phyloP scores from a whole-genome alignment of 2,797 vertebrate species.

The Esox masquinongy region DNA sequence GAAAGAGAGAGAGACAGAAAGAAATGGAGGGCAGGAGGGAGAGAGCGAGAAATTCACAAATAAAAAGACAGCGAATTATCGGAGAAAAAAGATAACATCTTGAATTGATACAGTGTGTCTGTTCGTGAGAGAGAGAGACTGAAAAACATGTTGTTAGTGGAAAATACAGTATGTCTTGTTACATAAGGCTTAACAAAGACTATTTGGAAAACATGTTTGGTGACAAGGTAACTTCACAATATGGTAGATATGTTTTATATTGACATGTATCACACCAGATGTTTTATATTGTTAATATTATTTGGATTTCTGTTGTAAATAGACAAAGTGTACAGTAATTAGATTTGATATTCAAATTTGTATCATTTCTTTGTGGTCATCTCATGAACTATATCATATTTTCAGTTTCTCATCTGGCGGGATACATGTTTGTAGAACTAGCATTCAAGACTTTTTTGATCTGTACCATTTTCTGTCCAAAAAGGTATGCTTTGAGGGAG shows the following conservation, averaged over 20 bases:
- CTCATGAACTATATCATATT: neutral
- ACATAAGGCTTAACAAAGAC: neutral
- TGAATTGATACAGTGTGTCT: neutral
- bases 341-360: neutral
- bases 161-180: neutral
- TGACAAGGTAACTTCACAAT: neutral
- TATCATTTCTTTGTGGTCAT: constrained; percentile 24
- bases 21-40: neutral
- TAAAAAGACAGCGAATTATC: neutral
- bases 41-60: neutral
- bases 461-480: constrained; percentile 49
- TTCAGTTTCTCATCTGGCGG: constrained; percentile 19
- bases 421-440: constrained; percentile 31
- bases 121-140: neutral
- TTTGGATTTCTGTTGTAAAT: neutral
- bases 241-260: no score
- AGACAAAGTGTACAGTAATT: neutral
- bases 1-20: constrained; percentile 27
- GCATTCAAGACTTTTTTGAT: constrained; percentile 52
- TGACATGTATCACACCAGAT: no score
- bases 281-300: neutral
- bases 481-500: constrained; percentile 53
- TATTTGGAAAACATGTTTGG: neutral
- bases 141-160: neutral
- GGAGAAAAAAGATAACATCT: neutral